These are phyloP conservation scores for Helicolenus hilgendorfi DNA, from an alignment of 2,797 vertebrate genomes.

Conservation along the genomic window DNA sequence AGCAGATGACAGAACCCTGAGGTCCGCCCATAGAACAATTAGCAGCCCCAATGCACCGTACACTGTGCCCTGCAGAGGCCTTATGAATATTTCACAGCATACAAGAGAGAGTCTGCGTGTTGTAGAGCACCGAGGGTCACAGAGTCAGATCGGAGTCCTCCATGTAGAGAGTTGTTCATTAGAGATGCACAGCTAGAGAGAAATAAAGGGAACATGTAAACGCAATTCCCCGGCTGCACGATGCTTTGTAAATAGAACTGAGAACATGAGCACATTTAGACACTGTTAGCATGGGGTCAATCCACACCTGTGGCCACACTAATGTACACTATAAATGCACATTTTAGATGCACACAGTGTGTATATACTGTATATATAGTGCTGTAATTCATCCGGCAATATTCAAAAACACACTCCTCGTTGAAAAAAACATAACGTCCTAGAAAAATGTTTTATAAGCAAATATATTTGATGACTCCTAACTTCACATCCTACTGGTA, in stretches of 20 bases:
- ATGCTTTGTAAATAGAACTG: constrained; percentile 1
- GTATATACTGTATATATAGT: no score
- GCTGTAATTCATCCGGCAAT: not conserved
- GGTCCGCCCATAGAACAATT: constrained; percentile 55
- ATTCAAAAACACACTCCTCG: not conserved
- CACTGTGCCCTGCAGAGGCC: constrained; percentile 5
- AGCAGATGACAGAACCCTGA: constrained; percentile 26
- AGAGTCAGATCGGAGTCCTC: constrained; percentile 25
- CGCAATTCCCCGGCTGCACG: not conserved
- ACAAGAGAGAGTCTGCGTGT: constrained; percentile 22
- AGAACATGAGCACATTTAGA: not conserved
- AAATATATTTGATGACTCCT: not conserved
- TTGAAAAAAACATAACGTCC: not conserved
- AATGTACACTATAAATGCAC: not conserved
- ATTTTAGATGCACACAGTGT: not conserved
- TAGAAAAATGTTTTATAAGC: not conserved
- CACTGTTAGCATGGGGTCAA: constrained; percentile 5
- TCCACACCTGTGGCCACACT: not conserved
- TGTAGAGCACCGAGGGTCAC: constrained; percentile 43
- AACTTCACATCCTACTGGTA: not conserved
- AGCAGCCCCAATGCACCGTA: constrained; percentile 33
- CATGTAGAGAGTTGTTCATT: constrained; percentile 37
- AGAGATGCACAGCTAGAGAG: not conserved
- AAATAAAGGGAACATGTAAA: constrained; percentile 14
- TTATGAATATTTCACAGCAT: constrained; percentile 69